phyloP scores from a whole-genome alignment of 2,113 vertebrate genomes.

The Vimba vimba region DNA sequence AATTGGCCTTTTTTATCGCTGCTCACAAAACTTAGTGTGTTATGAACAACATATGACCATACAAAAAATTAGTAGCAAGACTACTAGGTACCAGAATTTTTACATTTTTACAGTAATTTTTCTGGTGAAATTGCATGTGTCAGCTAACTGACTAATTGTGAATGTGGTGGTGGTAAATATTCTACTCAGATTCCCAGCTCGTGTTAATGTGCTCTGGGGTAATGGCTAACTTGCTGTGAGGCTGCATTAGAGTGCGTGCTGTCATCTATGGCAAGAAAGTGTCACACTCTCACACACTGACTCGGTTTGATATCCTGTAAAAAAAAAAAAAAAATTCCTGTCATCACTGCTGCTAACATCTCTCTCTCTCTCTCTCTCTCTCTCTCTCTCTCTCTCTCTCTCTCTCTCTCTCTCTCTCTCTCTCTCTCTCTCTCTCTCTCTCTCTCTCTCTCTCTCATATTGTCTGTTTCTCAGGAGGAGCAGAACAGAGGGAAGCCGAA shows the following conservation, averaged over 20 bases:
- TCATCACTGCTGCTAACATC: conserved; percentile 3
- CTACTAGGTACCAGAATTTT: neutral
- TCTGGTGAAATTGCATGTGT: neutral
- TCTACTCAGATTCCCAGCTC: neutral
- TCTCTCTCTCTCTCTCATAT: neutral
- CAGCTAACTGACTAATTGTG: neutral
- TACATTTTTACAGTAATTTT: neutral
- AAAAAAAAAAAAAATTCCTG: neutral
- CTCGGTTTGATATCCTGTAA: neutral
- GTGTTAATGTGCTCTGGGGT: neutral
- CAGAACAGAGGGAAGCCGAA: conserved; percentile 85
- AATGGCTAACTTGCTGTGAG: neutral
- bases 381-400: neutral
- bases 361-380: neutral
- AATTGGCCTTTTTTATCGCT: neutral
- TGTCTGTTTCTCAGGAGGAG: conserved; percentile 72
- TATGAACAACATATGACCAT: neutral
- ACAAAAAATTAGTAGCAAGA: neutral
- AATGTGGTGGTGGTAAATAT: neutral
- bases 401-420: conserved; percentile 2
- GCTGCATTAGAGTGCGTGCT: neutral
- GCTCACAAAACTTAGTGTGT: neutral
- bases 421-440: conserved; percentile 4
- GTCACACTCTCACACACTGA: conserved; percentile 26
- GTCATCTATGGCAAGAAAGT: conserved; percentile 22